These are phyloP conservation scores for Melanophora roralis DNA, from an alignment of 2,888 invertebrate genomes.

Conservation along the genomic window DNA sequence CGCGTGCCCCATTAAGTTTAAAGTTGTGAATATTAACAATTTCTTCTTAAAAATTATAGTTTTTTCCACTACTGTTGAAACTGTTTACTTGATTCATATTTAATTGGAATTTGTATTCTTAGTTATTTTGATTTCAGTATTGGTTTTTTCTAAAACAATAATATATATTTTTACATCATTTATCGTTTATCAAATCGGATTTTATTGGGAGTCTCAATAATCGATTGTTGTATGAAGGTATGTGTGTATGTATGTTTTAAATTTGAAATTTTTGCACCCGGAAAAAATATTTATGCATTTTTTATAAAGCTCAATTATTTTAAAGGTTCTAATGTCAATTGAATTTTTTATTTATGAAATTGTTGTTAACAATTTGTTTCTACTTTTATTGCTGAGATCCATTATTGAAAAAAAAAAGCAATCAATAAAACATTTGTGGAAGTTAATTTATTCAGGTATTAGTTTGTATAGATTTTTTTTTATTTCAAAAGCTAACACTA, in stretches of 20 bases:
- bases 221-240: neutral
- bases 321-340: conserved; percentile 28
- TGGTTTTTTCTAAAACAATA: too few relatives aligned
- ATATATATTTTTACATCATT: too few relatives aligned
- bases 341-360: neutral
- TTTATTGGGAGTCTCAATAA: too few relatives aligned
- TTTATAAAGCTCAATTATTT: conserved; percentile 46
- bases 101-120: too few relatives aligned
- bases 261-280: neutral
- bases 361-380: conserved; percentile 16
- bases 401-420: conserved; percentile 38
- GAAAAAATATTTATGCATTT: conserved; percentile 24
- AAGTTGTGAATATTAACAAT: too few relatives aligned
- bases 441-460: conserved; percentile 66
- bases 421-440: conserved; percentile 42
- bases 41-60: too few relatives aligned
- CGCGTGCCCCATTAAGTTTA: too few relatives aligned
- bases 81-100: too few relatives aligned
- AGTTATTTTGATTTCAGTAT: too few relatives aligned
- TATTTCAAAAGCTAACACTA: conserved; percentile 76
- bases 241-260: neutral
- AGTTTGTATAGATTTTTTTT: conserved; percentile 75
- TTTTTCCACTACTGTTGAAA: too few relatives aligned
- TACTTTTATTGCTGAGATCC: conserved; percentile 40
- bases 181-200: too few relatives aligned